Base-by-base conservation (phyloP, 2,888 invertebrate genomes). In the Chloroclystis v-ata region DNA sequence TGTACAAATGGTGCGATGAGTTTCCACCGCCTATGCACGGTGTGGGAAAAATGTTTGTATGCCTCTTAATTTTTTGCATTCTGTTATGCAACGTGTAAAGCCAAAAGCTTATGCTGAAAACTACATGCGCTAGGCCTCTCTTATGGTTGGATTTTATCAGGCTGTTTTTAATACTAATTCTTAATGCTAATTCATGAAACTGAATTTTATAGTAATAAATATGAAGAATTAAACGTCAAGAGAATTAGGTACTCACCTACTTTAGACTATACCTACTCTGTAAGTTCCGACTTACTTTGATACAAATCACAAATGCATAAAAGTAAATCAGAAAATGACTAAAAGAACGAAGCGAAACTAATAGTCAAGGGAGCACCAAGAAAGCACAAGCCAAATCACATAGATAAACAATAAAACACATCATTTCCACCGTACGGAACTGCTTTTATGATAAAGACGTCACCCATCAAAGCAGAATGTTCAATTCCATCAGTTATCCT, bases 1-100 rank as follows among this genome's bases (percentile, higher is more conserved):
- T 71, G 70, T 73, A 69, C 74, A 73, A 72, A 73, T 69, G 70
- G 56, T 60, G 63, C 66, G 70, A 77, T 72, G 78, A 77, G 75
- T 73, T 78, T 75, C 65, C 75, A 68, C 70, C 61, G 61, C 55
- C 61, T 59, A 28, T 20, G 33, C 28, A 30, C 13, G 13, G 11
- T n/a, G 13, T 12, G 11, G 16, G 35, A 20, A 35, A 35, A 43
- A 37, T 10, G 25, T 30, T 43, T 10, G 11, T 10, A 37, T 16
- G 16, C 4, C 32, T 14, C 16, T 33, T 33, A 16, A 33, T 33
- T 33, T 30, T n/a, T 33, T 33, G n/a, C 32, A 9, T 2, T 10
- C 32, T 16, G 10, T 13, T 16, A n/a, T n/a, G 4, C 32, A 9
- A n/a, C 9, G 13, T 8, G 9, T 8, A 3, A n/a, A n/a, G n/a